Evolutionary conservation across 2,888 invertebrate species (phyloP).

Genomic region (Arge pagana): DNA sequence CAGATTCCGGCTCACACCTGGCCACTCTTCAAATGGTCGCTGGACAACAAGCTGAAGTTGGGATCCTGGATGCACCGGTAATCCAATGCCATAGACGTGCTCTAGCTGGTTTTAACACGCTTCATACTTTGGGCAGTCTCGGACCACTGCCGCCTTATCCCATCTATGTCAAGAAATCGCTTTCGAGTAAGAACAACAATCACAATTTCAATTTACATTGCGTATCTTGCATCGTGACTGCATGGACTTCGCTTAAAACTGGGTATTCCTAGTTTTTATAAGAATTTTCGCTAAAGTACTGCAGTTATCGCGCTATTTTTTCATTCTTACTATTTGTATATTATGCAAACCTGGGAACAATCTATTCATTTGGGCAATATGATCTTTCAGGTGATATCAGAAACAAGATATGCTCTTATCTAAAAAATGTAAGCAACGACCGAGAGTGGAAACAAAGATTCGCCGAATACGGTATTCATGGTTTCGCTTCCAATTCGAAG

Average conservation of each 20-base stretch:
- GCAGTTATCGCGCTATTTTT: too few relatives aligned
- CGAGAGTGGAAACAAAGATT: slow-evolving; percentile 42
- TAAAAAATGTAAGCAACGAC: slow-evolving; percentile 36
- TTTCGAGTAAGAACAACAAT: slow-evolving; percentile 63
- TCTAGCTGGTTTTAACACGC: slow-evolving; percentile 39
- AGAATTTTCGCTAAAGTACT: too few relatives aligned
- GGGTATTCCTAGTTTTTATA: too few relatives aligned
- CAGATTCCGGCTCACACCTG: slow-evolving; percentile 45
- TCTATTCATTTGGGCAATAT: too few relatives aligned
- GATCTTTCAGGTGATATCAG: slow-evolving; percentile 28
- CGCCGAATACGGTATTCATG: slow-evolving; percentile 38
- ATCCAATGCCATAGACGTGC: slow-evolving; percentile 39
- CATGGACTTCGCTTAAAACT: too few relatives aligned
- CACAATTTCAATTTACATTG: too few relatives aligned
- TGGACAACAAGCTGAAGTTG: slow-evolving; percentile 46
- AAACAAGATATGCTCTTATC: slow-evolving; percentile 38
- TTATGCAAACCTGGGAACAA: too few relatives aligned
- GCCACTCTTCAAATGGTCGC: slow-evolving; percentile 48
- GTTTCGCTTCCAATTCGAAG: slow-evolving; percentile 41
- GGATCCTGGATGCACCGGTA: slow-evolving; percentile 46
- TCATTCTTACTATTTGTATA: too few relatives aligned
- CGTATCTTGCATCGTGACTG: too few relatives aligned
- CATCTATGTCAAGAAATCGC: slow-evolving; percentile 64
- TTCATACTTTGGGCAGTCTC: slow-evolving; percentile 62
- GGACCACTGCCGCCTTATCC: slow-evolving; percentile 73